Evolutionary conservation across 2,797 vertebrate genomes (phyloP).

Genomic region (Dermochelys coriacea): DNA sequence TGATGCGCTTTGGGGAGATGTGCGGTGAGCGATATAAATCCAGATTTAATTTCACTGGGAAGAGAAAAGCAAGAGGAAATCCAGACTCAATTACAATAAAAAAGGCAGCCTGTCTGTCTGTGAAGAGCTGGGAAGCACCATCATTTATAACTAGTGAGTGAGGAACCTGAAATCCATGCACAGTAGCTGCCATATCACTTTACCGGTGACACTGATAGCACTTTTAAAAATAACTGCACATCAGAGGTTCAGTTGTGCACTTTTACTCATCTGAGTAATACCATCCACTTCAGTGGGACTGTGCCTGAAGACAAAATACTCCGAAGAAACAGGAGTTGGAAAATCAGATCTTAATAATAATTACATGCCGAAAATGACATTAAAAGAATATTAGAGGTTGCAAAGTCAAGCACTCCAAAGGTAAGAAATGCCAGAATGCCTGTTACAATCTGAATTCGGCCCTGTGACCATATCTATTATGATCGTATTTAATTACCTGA

Average conservation of each 20-base stretch:
- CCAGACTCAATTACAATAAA: constrained; percentile 14
- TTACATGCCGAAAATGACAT: background rate
- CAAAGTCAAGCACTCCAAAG: background rate
- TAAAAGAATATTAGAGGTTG: background rate
- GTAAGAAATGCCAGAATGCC: too few relatives aligned
- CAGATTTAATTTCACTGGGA: constrained; percentile 67
- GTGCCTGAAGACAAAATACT: too few relatives aligned
- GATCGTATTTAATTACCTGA: too few relatives aligned
- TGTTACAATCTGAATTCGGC: too few relatives aligned
- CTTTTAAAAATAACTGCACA: too few relatives aligned
- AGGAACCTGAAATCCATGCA: background rate
- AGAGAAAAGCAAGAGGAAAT: constrained; percentile 40
- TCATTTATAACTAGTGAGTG: background rate
- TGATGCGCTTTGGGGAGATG: background rate
- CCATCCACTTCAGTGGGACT: too few relatives aligned
- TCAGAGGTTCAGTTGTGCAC: too few relatives aligned
- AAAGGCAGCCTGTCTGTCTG: background rate
- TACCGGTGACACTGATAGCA: background rate
- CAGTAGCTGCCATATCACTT: background rate
- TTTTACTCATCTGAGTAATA: too few relatives aligned
- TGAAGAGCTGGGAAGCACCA: background rate
- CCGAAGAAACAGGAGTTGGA: background rate
- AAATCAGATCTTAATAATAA: background rate
- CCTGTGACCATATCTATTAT: too few relatives aligned
- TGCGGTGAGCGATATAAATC: background rate